Evolutionary conservation across 2,797 vertebrate genomes (phyloP).

Genomic region (Ficedula albicollis): DNA sequence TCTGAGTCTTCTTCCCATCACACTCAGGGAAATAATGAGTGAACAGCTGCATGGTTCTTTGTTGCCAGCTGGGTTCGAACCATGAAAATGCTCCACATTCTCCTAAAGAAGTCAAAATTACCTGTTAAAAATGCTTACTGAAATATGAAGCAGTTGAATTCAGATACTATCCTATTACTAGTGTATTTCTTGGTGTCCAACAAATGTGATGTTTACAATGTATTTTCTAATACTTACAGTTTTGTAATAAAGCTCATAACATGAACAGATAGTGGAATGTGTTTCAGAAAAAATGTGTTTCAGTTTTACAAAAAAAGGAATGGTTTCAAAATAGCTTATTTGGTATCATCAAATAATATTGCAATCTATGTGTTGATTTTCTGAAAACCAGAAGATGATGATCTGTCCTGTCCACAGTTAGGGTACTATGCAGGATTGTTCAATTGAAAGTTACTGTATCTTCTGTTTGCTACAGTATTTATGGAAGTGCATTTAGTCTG

Average conservation of each 20-base stretch:
- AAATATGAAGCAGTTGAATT: background rate
- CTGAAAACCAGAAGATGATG: background rate
- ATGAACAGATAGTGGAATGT: background rate
- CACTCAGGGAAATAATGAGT: background rate
- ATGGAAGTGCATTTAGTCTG: background rate
- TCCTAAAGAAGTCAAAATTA: background rate
- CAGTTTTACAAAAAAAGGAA: background rate
- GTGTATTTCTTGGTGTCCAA: background rate
- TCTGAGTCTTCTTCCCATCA: background rate
- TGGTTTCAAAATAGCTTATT: background rate
- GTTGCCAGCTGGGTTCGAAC: background rate
- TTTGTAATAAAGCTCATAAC: background rate
- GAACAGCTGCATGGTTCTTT: background rate
- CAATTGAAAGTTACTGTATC: background rate
- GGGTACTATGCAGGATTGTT: background rate
- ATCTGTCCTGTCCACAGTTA: background rate
- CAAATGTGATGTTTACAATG: background rate
- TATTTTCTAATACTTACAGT: background rate
- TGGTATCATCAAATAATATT: background rate
- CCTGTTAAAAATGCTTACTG: background rate
- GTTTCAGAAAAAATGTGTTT: background rate
- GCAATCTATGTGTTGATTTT: background rate
- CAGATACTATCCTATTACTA: background rate
- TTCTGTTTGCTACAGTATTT: background rate
- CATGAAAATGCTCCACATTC: background rate